Conservation (phyloP, 2,113 vertebrate genomes). For the Rhizomys pruinosus region DNA sequence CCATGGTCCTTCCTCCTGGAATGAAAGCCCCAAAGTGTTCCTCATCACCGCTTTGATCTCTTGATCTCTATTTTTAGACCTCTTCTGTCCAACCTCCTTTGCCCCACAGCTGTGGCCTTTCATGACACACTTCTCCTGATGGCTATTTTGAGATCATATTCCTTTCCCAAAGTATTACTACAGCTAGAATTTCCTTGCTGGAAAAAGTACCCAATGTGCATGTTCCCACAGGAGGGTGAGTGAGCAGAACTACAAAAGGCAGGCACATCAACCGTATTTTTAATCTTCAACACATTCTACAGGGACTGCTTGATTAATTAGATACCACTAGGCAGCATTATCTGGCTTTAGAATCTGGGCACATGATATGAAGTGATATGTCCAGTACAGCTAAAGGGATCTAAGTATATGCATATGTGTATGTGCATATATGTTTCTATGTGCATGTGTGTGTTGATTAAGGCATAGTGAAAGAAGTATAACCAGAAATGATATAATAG, state of each 20-base stretch:
- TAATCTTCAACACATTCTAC: conserved; percentile 75
- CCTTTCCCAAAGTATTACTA: conserved; percentile 77
- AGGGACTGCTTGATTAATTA: conserved; percentile 50
- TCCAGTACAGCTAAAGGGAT: background rate
- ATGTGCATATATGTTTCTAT: background rate
- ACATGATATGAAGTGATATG: conserved; percentile 17
- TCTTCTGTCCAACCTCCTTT: conserved; percentile 69
- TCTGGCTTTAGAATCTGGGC: conserved; percentile 8
- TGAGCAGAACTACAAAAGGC: conserved; percentile 6
- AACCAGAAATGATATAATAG: background rate
- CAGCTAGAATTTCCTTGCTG: conserved; percentile 71
- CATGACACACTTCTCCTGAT: conserved; percentile 71
- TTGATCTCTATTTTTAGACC: conserved; percentile 77
- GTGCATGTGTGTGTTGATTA: background rate
- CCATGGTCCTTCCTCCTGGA: background rate
- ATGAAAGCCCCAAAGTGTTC: conserved; percentile 56
- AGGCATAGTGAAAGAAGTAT: background rate
- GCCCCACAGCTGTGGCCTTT: conserved; percentile 76
- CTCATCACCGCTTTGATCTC: conserved; percentile 71
- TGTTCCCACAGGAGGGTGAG: conserved; percentile 59
- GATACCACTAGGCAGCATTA: conserved; percentile 33
- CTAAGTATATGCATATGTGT: background rate
- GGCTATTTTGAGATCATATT: conserved; percentile 78
- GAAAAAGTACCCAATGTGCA: conserved; percentile 66
- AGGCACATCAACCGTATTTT: conserved; percentile 73